Evolutionary conservation across 2,888 invertebrate species (phyloP), one percentile per base, ranked within the genome.

Genomic region (Frankliniella fusca): DNA sequence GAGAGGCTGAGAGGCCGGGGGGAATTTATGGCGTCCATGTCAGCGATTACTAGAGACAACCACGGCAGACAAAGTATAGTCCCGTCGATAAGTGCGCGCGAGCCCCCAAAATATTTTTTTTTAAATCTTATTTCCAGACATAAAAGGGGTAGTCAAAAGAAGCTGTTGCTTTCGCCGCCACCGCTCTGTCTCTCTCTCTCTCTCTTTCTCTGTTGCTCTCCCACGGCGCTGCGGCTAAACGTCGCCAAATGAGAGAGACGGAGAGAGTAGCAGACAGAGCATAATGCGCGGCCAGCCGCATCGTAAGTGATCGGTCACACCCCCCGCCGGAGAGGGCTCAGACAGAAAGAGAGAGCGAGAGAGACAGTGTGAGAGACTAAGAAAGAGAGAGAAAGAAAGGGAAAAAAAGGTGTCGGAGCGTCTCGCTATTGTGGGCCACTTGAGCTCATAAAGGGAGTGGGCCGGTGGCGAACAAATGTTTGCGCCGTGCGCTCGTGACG

Each of bases 301-400:
- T 9, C 12, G 70, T 76, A 76, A 76, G 70, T 76, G 70, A 76
- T 76, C 70, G 70, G 70, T 76, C 70, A 76, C 70, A 76, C 70
- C 70, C 70, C 12, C 70, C 23, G 70, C 70, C 5, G 61, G 61
- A 61, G 61, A n/a, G 1, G 15, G 61, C 61, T 7, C 20, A 7
- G 38, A 38, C 3, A 3, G 38, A 2, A 5, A 38, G 38, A 38
- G 38, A 38, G 38, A 3, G 38, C 38, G 38, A 38, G 38, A 38
- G 38, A 15, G n/a, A 61, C 7, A 61, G n/a, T n/a, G n/a, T n/a
- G n/a, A 61, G n/a, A 61, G 38, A 0, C 18, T 3, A 18, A 10
- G 11, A 7, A 61, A 15, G 61, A 18, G 38, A 2, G 38, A 38
- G 38, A 38, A 5, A 38, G 38, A 38, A 38, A 38, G 38, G 3